These are phyloP conservation scores for Leptodactylus fuscus DNA, from an alignment of 2,113 vertebrate genomes.

Conservation along the genomic window DNA sequence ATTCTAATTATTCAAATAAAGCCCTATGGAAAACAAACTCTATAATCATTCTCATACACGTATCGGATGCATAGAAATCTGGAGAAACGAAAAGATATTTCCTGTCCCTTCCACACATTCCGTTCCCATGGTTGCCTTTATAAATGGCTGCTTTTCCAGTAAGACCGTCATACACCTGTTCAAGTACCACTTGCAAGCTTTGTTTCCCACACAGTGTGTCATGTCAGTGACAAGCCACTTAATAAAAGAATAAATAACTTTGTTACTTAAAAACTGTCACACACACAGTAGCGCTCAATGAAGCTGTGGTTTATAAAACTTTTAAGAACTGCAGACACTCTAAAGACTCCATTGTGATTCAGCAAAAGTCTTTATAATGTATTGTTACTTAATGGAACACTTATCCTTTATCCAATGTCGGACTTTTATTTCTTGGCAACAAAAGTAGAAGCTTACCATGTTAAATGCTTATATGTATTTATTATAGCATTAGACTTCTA, in stretches of 20 bases:
- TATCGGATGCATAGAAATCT: not conserved
- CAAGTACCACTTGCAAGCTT: slow-evolving; percentile 6
- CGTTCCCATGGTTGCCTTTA: slow-evolving; percentile 5
- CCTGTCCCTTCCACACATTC: not conserved
- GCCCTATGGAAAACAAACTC: not conserved
- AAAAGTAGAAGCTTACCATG: slow-evolving; percentile 38
- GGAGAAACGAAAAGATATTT: not conserved
- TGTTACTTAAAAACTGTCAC: slow-evolving; percentile 26
- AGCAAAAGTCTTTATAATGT: slow-evolving; percentile 49
- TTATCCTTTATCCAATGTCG: slow-evolving; percentile 42
- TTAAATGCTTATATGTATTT: slow-evolving; percentile 48
- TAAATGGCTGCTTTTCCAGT: slow-evolving; percentile 12
- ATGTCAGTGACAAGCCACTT: slow-evolving; percentile 35
- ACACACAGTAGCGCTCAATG: slow-evolving; percentile 46
- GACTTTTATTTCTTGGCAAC: slow-evolving; percentile 50
- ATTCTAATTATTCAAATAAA: no score
- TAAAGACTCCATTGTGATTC: slow-evolving; percentile 38
- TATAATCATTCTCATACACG: not conserved
- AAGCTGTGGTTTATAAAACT: slow-evolving; percentile 47
- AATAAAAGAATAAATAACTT: slow-evolving; percentile 24
- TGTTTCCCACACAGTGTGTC: slow-evolving; percentile 29
- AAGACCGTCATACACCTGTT: slow-evolving; percentile 14
- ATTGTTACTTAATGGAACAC: slow-evolving; percentile 57
- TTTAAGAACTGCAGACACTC: slow-evolving; percentile 48
- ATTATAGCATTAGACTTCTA: slow-evolving; percentile 52